Evolutionary conservation across 1,140 invertebrate species (phyloP).

Genomic region (Drosophila sulfurigaster): DNA sequence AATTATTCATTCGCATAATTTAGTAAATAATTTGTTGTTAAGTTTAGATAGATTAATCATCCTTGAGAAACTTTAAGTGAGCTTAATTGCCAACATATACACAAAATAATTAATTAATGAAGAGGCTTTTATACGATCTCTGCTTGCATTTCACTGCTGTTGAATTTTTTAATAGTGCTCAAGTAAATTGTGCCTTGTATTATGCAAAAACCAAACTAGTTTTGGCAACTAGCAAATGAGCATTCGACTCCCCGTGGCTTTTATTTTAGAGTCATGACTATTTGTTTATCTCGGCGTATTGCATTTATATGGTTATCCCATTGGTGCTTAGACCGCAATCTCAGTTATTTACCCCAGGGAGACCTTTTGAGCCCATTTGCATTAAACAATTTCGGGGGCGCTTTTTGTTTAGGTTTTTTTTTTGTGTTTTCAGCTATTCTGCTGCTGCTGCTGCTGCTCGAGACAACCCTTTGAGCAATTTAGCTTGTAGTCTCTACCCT

Average conservation of each 20-base stretch:
- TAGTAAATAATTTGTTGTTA: not conserved
- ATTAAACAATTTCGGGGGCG: slow-evolving; percentile 34
- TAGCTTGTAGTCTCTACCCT: slow-evolving; percentile 8
- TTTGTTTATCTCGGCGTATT: slow-evolving; percentile 17
- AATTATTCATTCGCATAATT: slow-evolving; percentile 5
- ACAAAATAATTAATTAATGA: no score
- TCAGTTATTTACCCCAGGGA: slow-evolving; percentile 43
- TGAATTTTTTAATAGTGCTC: not conserved
- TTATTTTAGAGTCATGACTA: slow-evolving; percentile 16
- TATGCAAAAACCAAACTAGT: slow-evolving; percentile 4
- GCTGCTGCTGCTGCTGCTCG: slow-evolving; percentile 1
- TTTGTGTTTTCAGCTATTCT: slow-evolving; percentile 12
- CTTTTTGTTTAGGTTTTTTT: slow-evolving; percentile 1
- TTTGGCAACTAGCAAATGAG: not conserved
- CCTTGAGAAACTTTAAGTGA: not conserved
- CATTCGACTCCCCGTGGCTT: not conserved
- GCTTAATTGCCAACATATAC: no score
- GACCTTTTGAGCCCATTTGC: slow-evolving; percentile 42
- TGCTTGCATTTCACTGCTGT: no score
- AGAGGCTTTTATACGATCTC: no score
- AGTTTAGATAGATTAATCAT: not conserved
- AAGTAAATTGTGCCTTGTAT: not conserved
- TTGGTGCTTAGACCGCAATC: slow-evolving; percentile 45
- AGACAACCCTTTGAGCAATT: slow-evolving; percentile 50
- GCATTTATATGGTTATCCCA: slow-evolving; percentile 27